Evolutionary conservation across 2,888 invertebrate genomes (phyloP).

Genomic region (Lissocephala sabroskyi): DNA sequence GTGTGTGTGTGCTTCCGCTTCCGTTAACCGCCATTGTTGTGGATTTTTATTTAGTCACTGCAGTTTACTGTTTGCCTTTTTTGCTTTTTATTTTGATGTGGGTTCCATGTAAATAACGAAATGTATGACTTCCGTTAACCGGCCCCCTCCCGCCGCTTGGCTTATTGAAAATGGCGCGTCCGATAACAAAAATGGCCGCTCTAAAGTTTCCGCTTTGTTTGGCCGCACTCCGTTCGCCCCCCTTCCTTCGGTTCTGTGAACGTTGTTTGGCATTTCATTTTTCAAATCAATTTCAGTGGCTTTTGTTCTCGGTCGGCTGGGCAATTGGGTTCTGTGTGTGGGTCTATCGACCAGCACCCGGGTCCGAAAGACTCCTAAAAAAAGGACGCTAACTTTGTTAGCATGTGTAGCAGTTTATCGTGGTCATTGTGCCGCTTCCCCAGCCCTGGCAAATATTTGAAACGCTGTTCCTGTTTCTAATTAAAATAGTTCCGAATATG

Average conservation of each 20-base stretch:
- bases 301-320: background rate
- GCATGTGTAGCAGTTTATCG: slow-evolving; percentile 62
- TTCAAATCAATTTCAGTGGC: slow-evolving; percentile 34
- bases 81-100: slow-evolving; percentile 10
- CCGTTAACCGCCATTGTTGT: slow-evolving; percentile 23
- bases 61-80: slow-evolving; percentile 10
- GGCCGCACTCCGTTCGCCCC: slow-evolving; percentile 42
- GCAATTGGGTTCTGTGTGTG: too few species aligned
- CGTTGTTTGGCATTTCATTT: background rate
- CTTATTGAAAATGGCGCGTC: slow-evolving; percentile 49
- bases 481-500: too few species aligned
- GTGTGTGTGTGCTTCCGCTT: slow-evolving; percentile 41
- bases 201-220: slow-evolving; percentile 51
- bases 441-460: too few species aligned
- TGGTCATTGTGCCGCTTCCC: slow-evolving; percentile 31
- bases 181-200: slow-evolving; percentile 63
- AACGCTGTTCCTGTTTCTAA: too few species aligned
- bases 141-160: slow-evolving; percentile 11
- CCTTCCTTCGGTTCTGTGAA: slow-evolving; percentile 9
- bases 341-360: too few species aligned
- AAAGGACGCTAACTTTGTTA: slow-evolving; percentile 60
- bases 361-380: too few species aligned
- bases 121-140: slow-evolving; percentile 36
- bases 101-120: slow-evolving; percentile 39
- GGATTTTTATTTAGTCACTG: slow-evolving; percentile 12